A percentile compares a stretch with the other conserved stretches of the same genome.
These are phyloP conservation scores for Rhineura floridana DNA, from an alignment of 2,113 vertebrate species.

Conservation along the genomic window DNA sequence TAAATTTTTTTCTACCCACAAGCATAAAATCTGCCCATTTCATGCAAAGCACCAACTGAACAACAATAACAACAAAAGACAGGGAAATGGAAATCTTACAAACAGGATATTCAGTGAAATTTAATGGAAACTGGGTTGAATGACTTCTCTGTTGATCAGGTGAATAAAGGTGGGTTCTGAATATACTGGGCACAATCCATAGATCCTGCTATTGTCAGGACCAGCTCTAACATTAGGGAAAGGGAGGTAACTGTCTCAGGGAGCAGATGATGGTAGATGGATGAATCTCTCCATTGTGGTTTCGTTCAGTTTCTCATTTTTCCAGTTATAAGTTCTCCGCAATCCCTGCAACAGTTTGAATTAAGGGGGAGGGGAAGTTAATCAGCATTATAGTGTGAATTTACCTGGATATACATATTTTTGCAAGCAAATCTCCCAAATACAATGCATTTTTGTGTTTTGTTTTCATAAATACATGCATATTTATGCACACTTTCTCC, in stretches of 20 bases:
- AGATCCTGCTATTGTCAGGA: neutral
- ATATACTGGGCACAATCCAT: neutral
- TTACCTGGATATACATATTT: no score
- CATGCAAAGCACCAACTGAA: neutral
- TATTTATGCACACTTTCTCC: no score
- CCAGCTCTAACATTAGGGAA: neutral
- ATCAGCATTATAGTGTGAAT: no score
- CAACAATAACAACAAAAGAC: neutral
- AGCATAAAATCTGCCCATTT: neutral
- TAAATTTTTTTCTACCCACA: neutral
- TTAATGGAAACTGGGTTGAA: neutral
- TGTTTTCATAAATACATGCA: no score
- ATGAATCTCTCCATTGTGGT: no score
- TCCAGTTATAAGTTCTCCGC: no score
- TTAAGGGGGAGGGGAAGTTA: no score
- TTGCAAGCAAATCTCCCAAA: no score
- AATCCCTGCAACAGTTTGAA: no score
- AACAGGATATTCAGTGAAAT: neutral
- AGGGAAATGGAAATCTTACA: neutral
- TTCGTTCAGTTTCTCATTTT: no score
- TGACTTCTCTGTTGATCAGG: neutral
- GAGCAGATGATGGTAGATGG: no score
- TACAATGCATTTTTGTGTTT: no score
- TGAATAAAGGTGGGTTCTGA: neutral
- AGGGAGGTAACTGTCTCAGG: neutral